These are phyloP conservation scores for Agonopterix arenella DNA, from an alignment of 2,888 invertebrate species.

Conservation along the genomic window DNA sequence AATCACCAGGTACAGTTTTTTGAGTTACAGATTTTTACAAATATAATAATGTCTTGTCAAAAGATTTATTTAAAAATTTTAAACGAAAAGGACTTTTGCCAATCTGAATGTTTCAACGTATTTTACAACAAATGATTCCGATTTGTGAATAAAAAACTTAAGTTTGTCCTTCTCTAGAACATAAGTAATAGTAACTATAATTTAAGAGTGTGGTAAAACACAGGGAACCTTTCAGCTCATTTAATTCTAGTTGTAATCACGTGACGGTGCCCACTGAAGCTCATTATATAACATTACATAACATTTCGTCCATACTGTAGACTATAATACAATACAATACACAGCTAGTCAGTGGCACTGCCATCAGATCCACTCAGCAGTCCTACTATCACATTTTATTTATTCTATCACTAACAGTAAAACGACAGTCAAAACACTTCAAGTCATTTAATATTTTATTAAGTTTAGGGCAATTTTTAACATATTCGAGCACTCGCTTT, in stretches of 20 bases:
- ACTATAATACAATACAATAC: neutral
- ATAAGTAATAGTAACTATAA: constrained; percentile 28
- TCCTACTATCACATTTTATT: constrained; percentile 60
- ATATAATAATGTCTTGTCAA: constrained; percentile 56
- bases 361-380: constrained; percentile 44
- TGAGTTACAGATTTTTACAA: constrained; percentile 67
- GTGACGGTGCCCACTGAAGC: constrained; percentile 27
- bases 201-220: constrained; percentile 39
- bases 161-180: constrained; percentile 40
- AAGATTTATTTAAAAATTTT: constrained; percentile 27
- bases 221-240: constrained; percentile 30
- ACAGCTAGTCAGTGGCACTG: constrained; percentile 25
- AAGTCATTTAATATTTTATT: constrained; percentile 31
- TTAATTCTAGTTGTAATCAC: constrained; percentile 14
- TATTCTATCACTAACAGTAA: constrained; percentile 48
- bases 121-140: constrained; percentile 41
- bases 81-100: constrained; percentile 43
- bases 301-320: constrained; percentile 5
- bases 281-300: constrained; percentile 5
- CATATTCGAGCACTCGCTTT: constrained; percentile 10
- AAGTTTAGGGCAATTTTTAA: constrained; percentile 21
- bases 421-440: constrained; percentile 62
- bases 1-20: constrained; percentile 73
- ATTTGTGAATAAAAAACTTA: constrained; percentile 34
- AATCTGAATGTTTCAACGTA: constrained; percentile 28